phyloP scores from a whole-genome alignment of 2,113 vertebrate genomes.

The Erythrolamprus reginae region DNA sequence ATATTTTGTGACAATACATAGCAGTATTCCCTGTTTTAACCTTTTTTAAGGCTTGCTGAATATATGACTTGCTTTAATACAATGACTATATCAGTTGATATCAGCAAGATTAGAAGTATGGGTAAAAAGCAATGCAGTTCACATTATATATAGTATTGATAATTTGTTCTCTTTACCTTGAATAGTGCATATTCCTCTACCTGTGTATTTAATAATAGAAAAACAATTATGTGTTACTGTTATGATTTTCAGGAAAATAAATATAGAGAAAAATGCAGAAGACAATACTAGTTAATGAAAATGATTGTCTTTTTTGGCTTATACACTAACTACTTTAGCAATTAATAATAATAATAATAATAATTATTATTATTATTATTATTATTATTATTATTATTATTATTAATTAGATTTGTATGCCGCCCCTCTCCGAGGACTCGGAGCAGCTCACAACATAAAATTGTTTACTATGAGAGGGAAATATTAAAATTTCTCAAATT shows the following conservation, averaged over 20 bases:
- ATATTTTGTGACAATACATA: constrained; percentile 7
- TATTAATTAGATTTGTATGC: too few relatives aligned
- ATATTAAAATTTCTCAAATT: neutral
- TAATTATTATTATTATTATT: too few relatives aligned
- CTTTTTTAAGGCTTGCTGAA: neutral
- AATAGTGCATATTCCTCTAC: neutral
- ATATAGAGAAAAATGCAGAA: neutral
- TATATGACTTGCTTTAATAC: neutral
- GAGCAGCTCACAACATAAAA: too few relatives aligned
- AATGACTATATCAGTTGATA: neutral
- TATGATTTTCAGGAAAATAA: neutral
- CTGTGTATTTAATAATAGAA: neutral
- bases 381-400: too few relatives aligned
- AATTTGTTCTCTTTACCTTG: neutral
- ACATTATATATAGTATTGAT: neutral
- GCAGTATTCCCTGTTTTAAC: constrained; percentile 20
- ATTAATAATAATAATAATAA: too few relatives aligned
- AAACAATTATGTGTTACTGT: neutral
- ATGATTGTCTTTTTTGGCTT: neutral
- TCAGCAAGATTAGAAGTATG: neutral
- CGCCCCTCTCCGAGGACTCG: too few relatives aligned
- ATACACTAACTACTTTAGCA: neutral
- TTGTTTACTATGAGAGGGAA: neutral
- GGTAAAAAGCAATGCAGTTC: neutral
- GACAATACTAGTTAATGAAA: neutral